Conservation (phyloP, 2,113 vertebrate species). For the Apodemus speciosus region DNA sequence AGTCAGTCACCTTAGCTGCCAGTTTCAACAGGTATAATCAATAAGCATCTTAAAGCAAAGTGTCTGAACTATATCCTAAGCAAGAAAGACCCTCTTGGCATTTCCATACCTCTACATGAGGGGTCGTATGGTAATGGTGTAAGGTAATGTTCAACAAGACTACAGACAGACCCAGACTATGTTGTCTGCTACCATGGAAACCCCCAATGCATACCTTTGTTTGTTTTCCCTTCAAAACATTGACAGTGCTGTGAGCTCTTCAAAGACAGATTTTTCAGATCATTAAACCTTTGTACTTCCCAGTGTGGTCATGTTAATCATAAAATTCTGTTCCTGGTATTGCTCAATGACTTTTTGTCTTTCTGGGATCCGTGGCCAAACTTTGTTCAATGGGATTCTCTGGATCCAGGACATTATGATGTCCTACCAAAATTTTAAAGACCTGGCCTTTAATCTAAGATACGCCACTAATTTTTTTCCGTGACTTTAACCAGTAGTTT, state of each 20-base stretch:
- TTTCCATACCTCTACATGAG: background rate
- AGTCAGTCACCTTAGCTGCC: background rate
- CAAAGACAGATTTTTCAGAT: background rate
- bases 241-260: background rate
- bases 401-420: background rate
- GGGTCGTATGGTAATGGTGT: background rate
- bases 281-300: background rate
- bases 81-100: background rate
- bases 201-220: background rate
- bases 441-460: background rate
- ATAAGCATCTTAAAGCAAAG: background rate
- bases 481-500: background rate
- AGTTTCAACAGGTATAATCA: background rate
- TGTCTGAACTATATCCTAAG: background rate
- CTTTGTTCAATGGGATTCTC: background rate
- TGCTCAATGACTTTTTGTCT: background rate
- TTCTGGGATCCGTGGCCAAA: background rate
- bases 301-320: background rate
- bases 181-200: background rate
- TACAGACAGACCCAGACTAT: background rate
- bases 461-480: background rate
- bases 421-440: conserved; percentile 9
- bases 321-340: background rate
- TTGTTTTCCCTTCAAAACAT: background rate
- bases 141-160: background rate